Evolutionary conservation across 2,888 invertebrate species (phyloP), one percentile per base, ranked within the genome.

Genomic region (Trichogramma evanescens): DNA sequence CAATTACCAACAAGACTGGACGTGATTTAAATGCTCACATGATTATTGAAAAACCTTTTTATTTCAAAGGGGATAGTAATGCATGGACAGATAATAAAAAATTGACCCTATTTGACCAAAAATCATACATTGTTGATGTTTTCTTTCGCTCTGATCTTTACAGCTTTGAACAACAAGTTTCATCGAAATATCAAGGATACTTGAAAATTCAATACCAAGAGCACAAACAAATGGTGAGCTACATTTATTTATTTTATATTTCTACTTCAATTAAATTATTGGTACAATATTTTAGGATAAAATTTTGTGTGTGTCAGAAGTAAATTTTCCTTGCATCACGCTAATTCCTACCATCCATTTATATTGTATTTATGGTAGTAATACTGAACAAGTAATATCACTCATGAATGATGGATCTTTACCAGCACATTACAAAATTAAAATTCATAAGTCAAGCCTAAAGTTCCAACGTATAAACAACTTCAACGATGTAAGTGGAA

Each of bases 261-360:
- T 7, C 26, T n/a, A 43, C 4, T 42, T 9, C 41, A 50, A 5
- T 43, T 38, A 51, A 40, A 10, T 13, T n/a, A n/a, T 46, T 54
- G 26, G 40, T 49, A 1, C 9, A 46, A 48, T 53, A 45, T 51
- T 41, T 56, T 70, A 89, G 89, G 87, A 88, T 69, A 80, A 79
- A 62, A 80, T 89, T 53, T 81, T 81, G 65, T 72, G 89, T 50
- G 77, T 76, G 51, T 89, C 86, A 43, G 83, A 82, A 73, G 82
- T 89, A 1, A 85, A 86, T 75, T 89, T 84, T 71, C 89, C 89
- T 1, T 87, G 88, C 69, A 72, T 89, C 54, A 78, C 79, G 48
- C 77, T 88, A 57, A 72, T 80, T 63, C 81, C 85, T 49, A 79
- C 79, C 9, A 74, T 88, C 4, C 82, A 86, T 72, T 87, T 89